A percentile compares a stretch with the other conserved stretches of the same genome.
Conservation (phyloP, 2,888 invertebrate genomes). For the Thereva unica region DNA sequence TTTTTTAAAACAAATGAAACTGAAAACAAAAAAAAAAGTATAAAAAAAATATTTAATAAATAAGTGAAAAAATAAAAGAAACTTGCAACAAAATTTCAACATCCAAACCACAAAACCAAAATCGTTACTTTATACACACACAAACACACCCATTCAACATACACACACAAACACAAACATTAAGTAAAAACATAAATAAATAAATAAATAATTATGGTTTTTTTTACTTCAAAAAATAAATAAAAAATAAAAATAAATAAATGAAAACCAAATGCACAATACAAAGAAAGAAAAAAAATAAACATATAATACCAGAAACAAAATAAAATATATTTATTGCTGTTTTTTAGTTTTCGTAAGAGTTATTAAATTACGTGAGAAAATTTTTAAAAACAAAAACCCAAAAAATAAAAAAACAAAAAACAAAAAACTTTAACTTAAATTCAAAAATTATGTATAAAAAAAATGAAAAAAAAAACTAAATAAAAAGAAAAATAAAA, state of each 20-base stretch:
- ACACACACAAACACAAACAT: no score
- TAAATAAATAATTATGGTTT: no score
- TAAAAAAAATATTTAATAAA: no score
- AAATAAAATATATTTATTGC: conserved; percentile 12
- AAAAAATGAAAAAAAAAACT: conserved; percentile 15
- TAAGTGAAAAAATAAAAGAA: no score
- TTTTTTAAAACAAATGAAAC: no score
- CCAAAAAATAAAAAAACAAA: no score
- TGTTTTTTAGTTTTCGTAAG: conserved; percentile 31
- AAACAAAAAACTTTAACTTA: not conserved
- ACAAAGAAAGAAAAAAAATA: conserved; percentile 12
- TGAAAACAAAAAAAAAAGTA: no score
- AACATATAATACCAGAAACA: not conserved
- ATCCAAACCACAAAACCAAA: no score
- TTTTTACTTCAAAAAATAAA: conserved; percentile 2
- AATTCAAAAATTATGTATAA: conserved; percentile 27
- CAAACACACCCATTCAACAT: no score
- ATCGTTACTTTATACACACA: no score
- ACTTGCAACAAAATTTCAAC: no score
- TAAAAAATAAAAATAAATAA: conserved; percentile 20
- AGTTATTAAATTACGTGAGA: not conserved
- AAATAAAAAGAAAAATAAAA: conserved; percentile 21
- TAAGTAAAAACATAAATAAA: conserved; percentile 9
- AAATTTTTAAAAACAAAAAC: conserved; percentile 21
- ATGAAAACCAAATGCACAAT: conserved; percentile 31